phyloP scores from a whole-genome alignment of 2,888 invertebrate species.

The Limulus polyphemus region DNA sequence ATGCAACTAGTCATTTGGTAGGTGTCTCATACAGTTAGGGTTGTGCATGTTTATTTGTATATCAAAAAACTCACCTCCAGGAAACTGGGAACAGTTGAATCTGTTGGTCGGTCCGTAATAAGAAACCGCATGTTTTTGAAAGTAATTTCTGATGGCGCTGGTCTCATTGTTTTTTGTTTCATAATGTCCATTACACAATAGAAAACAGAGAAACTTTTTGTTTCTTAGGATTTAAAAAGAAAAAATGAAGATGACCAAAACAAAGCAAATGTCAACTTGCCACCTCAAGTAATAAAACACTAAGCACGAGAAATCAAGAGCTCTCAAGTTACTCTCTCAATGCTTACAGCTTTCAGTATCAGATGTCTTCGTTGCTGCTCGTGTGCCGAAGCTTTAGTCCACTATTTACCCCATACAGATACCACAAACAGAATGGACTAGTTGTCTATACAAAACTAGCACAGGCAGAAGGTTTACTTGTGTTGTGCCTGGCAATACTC shows the following conservation, averaged over 20 bases:
- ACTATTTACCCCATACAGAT: no score
- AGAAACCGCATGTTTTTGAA: conserved; percentile 96
- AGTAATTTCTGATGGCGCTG: conserved; percentile 92
- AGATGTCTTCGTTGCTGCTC: not conserved
- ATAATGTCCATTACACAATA: conserved; percentile 20
- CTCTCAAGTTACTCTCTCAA: not conserved
- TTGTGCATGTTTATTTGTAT: no score
- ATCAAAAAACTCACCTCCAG: conserved; percentile 51
- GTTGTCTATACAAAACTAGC: not conserved
- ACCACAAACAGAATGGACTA: no score
- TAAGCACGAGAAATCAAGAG: not conserved
- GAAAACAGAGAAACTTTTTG: not conserved
- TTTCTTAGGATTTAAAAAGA: not conserved
- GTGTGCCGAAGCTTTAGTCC: no score
- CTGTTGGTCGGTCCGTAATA: conserved; percentile 95
- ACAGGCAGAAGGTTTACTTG: conserved; percentile 16
- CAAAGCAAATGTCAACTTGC: not conserved
- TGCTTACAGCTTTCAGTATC: not conserved
- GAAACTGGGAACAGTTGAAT: conserved; percentile 82
- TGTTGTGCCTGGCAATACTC: conserved; percentile 24
- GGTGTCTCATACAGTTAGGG: no score
- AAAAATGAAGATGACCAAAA: not conserved
- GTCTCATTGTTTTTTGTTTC: conserved; percentile 36
- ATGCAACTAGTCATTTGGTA: no score
- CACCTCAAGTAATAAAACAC: no score